Evolutionary conservation across 2,797 vertebrate genomes (phyloP).

Genomic region (Geotrypetes seraphini): DNA sequence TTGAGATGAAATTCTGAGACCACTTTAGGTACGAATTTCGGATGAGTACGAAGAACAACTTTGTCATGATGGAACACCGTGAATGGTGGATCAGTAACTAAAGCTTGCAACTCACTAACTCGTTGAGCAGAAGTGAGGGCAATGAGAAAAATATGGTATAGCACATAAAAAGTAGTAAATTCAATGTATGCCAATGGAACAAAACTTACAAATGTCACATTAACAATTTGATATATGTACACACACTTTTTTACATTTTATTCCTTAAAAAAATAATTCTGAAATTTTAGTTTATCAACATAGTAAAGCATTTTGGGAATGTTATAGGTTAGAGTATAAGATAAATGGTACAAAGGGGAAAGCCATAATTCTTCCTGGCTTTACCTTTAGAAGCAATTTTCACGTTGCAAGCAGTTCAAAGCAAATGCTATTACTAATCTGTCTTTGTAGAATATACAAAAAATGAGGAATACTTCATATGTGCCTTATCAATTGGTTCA

Average conservation of each 20-base stretch:
- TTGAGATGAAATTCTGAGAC: too few relatives aligned
- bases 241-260: constrained; percentile 37
- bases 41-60: too few relatives aligned
- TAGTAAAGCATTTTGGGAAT: constrained; percentile 58
- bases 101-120: too few relatives aligned
- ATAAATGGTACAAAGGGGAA: constrained; percentile 54
- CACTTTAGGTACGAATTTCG: too few relatives aligned
- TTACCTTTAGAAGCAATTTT: too few relatives aligned
- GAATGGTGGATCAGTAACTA: too few relatives aligned
- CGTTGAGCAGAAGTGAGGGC: too few relatives aligned
- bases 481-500: too few relatives aligned
- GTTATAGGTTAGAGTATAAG: constrained; percentile 47
- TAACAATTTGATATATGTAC: constrained; percentile 37
- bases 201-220: constrained; percentile 41
- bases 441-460: constrained; percentile 52
- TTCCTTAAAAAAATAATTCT: constrained; percentile 35
- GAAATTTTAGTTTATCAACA: constrained; percentile 44
- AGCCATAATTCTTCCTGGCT: constrained; percentile 44
- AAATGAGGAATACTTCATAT: too few relatives aligned
- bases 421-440: constrained; percentile 53
- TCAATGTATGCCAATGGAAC: constrained; percentile 41
- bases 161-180: constrained; percentile 40
- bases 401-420: too few relatives aligned
- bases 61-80: too few relatives aligned
- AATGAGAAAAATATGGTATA: too few relatives aligned